Base-by-base conservation (phyloP, 2,888 invertebrate genomes). In the Seira ritae region DNA sequence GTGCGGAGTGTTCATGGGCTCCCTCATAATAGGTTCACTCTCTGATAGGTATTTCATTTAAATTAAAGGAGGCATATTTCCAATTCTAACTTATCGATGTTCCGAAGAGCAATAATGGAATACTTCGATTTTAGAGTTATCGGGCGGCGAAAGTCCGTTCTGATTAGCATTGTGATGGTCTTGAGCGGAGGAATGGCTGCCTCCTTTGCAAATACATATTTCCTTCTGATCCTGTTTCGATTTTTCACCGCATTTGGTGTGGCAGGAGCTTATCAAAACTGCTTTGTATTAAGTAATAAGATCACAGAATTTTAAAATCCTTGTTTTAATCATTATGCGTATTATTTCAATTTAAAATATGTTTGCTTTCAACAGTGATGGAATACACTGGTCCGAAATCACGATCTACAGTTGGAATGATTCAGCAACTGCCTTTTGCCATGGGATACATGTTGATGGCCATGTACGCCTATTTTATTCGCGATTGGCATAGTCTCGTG, bases 251-350 rank as follows among this genome's bases (percentile, higher is more conserved):
- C 87, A n/a, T 85, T 85, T 50, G 88, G 88, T 20, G 86, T 84
- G n/a, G 85, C 86, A 4, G 88, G 87, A 20, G 86, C 85, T 15
- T 88, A 85, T 78, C 88, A 88, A 79, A 88, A 88, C 69, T 85
- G 84, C 67, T 87, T 80, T 71, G 86, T 87, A 46, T 69, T 88
- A 20, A 65, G 88, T 87, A 86, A 85, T 82, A 60, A 46, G 31
- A 65, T 65, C 46, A 20, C 22, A n/a, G 19, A 50, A 50, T 20
- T n/a, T 1, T 55, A 65, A 50, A 19, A 50, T 46, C 1, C 3
- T 67, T 31, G 31, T n/a, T n/a, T n/a, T n/a, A n/a, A n/a, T n/a
- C 2, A 31, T 31, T 31, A 19, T 60, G 60, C 17, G 12, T 4
- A 20, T 60, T 4, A 60, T 19, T 19, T 20, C n/a, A 20, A 62